These are phyloP conservation scores for Entomyzon cyanotis DNA, from an alignment of 2,113 vertebrate genomes.

Conservation along the genomic window DNA sequence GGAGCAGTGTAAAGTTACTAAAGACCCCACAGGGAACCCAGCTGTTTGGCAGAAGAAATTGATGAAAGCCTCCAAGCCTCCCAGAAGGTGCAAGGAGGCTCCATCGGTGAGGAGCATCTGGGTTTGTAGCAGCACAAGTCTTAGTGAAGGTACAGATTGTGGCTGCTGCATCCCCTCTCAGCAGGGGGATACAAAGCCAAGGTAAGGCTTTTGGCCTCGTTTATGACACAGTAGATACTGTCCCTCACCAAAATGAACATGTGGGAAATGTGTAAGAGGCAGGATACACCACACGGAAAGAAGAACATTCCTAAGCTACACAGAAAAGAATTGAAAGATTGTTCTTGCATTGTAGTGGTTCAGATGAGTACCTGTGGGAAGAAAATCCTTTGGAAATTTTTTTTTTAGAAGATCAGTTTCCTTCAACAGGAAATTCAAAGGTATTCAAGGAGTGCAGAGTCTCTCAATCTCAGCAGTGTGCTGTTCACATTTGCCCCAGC, in stretches of 20 bases:
- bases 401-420: background rate
- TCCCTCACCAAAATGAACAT: background rate
- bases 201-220: background rate
- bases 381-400: background rate
- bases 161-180: background rate
- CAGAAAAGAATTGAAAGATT: background rate
- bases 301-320: background rate
- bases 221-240: background rate
- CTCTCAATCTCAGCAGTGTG: background rate
- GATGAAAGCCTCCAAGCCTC: background rate
- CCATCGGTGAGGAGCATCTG: accelerated
- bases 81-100: background rate
- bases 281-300: background rate
- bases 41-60: background rate
- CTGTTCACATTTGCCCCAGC: background rate
- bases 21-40: background rate
- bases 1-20: background rate
- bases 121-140: background rate
- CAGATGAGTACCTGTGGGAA: background rate
- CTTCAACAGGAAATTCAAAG: background rate
- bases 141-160: background rate
- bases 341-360: background rate
- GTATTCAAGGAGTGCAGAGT: background rate
- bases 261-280: background rate
- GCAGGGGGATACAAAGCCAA: background rate